A percentile compares a stretch with the other conserved stretches of the same genome.
Conservation (phyloP, 2,888 invertebrate genomes). For the Cantharis nigra region DNA sequence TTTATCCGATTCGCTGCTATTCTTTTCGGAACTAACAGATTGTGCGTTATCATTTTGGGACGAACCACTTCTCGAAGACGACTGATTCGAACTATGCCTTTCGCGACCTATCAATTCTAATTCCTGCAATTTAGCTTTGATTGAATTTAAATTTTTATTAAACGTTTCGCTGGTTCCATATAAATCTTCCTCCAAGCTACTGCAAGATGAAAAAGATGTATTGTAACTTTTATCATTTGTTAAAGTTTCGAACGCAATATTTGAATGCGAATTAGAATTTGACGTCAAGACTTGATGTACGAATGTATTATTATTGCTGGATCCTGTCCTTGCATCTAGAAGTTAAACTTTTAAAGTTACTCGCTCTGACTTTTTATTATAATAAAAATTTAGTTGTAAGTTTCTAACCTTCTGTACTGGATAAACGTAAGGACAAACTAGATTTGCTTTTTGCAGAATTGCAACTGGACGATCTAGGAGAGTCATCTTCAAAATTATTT, state of each 20-base stretch:
- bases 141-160: slow-evolving; percentile 6
- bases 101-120: not conserved
- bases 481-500: not conserved
- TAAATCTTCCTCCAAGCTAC: slow-evolving; percentile 15
- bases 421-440: slow-evolving; percentile 2
- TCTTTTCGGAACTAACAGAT: not conserved
- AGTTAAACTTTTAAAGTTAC: not conserved
- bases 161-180: slow-evolving; percentile 12
- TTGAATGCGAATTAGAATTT: not conserved
- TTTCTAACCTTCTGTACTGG: slow-evolving; percentile 21
- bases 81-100: not conserved
- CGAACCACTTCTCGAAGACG: not conserved
- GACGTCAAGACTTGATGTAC: not conserved
- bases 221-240: not conserved
- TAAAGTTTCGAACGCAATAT: not conserved
- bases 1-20: not conserved
- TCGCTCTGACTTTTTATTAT: not conserved
- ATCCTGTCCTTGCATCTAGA: not conserved
- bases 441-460: not conserved
- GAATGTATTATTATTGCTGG: not conserved
- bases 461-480: not conserved
- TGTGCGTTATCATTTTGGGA: not conserved
- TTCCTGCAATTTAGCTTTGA: slow-evolving; percentile 3
- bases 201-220: not conserved
- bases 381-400: slow-evolving; percentile 6